phyloP scores from a whole-genome alignment of 92 coral and sea anemone genomes.

The Phymanthus crucifer region DNA sequence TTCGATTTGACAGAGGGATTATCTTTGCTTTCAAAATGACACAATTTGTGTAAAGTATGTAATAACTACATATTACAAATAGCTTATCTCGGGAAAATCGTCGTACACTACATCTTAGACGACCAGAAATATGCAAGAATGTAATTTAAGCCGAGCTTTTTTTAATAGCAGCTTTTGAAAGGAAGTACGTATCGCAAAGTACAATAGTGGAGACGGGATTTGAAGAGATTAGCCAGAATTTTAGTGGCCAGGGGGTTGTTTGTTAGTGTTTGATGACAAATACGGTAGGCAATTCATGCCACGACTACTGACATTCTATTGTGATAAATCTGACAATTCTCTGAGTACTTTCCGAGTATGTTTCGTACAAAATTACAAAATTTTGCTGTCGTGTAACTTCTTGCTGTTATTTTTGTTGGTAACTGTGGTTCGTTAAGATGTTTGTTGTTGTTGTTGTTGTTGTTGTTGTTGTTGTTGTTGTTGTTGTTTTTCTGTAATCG shows the following conservation, averaged over 20 bases:
- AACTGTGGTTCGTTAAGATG: background rate
- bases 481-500: background rate
- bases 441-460: background rate
- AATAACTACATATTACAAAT: background rate
- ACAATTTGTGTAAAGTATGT: conserved; percentile 6
- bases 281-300: background rate
- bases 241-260: background rate
- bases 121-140: conserved; percentile 2
- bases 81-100: background rate
- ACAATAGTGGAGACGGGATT: conserved; percentile 3
- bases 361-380: background rate
- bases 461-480: background rate
- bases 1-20: conserved; percentile 7
- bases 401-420: background rate
- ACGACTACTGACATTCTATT: background rate
- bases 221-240: background rate
- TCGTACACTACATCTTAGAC: background rate
- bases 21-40: conserved; percentile 9
- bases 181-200: conserved; percentile 2
- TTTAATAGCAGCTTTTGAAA: background rate
- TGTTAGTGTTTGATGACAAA: conserved; percentile 1
- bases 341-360: background rate
- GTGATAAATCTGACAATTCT: background rate
- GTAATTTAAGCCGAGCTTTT: background rate
- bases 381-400: background rate